Evolutionary conservation across 2,888 invertebrate genomes (phyloP).

Genomic region (Trachelus troglodyta): DNA sequence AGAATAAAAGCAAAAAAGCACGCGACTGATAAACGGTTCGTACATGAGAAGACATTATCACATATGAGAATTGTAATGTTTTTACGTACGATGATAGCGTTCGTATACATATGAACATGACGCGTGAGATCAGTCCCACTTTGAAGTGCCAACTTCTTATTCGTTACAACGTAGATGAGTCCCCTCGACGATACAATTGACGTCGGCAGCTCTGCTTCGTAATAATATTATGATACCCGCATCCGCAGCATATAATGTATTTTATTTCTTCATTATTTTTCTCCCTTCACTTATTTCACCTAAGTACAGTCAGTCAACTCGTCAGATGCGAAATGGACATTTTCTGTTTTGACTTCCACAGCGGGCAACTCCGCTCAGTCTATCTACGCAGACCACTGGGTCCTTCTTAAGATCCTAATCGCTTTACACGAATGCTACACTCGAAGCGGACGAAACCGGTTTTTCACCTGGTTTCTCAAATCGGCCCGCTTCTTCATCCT

Average conservation of each 20-base stretch:
- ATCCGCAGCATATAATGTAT: neutral
- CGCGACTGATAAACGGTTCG: neutral
- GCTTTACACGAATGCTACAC: constrained; percentile 14
- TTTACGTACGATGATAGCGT: neutral
- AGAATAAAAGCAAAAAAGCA: neutral
- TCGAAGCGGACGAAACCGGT: constrained; percentile 31
- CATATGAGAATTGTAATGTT: neutral
- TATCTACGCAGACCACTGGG: constrained; percentile 5
- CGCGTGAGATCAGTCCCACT: neutral
- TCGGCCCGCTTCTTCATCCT: constrained; percentile 23
- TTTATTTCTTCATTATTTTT: neutral
- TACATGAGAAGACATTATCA: neutral
- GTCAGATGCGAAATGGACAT: neutral
- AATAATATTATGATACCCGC: neutral
- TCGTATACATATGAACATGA: neutral
- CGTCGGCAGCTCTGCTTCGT: neutral
- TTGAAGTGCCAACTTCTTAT: neutral
- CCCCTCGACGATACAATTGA: neutral
- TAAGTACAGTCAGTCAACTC: neutral
- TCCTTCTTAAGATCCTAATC: constrained; percentile 22
- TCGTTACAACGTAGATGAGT: neutral
- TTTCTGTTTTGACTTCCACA: neutral
- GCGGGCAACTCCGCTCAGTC: neutral
- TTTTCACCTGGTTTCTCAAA: constrained; percentile 34
- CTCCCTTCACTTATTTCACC: neutral